Evolutionary conservation across 37 sponge, comb jelly and placozoan species (phyloP).

Genomic region (Halisarca cf. caerulea): DNA sequence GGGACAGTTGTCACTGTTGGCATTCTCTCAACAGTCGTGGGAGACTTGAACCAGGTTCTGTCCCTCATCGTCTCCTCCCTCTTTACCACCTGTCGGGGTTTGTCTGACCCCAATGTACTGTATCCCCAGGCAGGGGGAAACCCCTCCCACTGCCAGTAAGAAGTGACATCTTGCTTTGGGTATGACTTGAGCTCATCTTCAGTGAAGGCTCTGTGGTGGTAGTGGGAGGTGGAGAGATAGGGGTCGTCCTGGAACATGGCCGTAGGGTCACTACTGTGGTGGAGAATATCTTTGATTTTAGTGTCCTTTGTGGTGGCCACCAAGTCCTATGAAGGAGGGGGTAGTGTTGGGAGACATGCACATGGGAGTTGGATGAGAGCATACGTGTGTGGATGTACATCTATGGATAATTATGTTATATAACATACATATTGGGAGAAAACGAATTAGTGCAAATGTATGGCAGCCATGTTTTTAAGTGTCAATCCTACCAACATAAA

Average conservation of each 20-base stretch:
- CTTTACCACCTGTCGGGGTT: background rate
- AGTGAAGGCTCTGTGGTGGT: conserved; percentile 13
- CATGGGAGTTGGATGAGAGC: no score
- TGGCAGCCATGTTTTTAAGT: no score
- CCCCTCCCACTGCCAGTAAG: conserved; percentile 31
- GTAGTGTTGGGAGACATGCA: no score
- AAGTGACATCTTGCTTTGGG: conserved; percentile 2
- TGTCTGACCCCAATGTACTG: conserved; percentile 9
- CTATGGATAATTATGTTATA: no score
- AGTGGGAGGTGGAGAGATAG: conserved; percentile 9
- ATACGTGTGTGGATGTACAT: no score
- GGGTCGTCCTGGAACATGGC: conserved; percentile 2
- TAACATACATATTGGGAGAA: no score
- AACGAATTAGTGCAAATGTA: no score
- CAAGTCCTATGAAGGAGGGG: background rate
- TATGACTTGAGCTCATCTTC: background rate
- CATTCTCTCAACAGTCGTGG: background rate
- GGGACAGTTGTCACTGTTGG: background rate
- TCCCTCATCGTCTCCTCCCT: conserved; percentile 10
- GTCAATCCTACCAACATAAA: no score
- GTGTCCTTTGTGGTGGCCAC: conserved; percentile 1
- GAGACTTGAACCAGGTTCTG: conserved; percentile 12
- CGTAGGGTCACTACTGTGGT: conserved; percentile 7
- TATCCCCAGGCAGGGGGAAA: conserved; percentile 7
- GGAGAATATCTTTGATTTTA: background rate